Conservation (phyloP, 2,113 vertebrate genomes). For the Hypocryptadius cinnamomeus region DNA sequence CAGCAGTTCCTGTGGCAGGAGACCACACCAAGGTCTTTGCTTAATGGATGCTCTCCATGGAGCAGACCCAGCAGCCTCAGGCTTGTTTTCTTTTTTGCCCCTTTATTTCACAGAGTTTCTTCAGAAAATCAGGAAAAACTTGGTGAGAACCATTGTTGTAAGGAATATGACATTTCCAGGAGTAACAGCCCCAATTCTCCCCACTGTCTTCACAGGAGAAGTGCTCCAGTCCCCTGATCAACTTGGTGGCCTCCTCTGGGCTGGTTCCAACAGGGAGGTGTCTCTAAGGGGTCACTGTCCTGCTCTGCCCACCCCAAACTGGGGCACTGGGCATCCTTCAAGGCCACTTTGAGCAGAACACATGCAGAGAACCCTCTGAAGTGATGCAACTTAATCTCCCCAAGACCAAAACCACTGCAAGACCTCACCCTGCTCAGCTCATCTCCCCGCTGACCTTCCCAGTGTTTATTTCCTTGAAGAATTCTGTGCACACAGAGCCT, state of each 20-base stretch:
- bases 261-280: background rate
- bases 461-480: background rate
- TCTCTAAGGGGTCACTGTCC: background rate
- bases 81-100: background rate
- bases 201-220: background rate
- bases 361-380: background rate
- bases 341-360: background rate
- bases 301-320: background rate
- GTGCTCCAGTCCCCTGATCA: background rate
- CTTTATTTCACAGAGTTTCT: background rate
- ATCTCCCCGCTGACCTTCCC: background rate
- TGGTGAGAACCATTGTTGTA: background rate
- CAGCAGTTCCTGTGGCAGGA: background rate
- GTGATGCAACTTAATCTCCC: background rate
- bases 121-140: background rate
- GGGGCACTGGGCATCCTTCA: background rate
- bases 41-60: background rate
- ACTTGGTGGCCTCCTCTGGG: background rate
- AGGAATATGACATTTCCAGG: background rate
- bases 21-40: background rate
- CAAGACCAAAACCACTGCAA: background rate
- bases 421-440: background rate
- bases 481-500: background rate
- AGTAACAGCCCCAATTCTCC: background rate
- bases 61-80: background rate